Evolutionary conservation across 2,888 invertebrate genomes (phyloP), one percentile per base, ranked within the genome.

Genomic region (Synergus umbraculus): DNA sequence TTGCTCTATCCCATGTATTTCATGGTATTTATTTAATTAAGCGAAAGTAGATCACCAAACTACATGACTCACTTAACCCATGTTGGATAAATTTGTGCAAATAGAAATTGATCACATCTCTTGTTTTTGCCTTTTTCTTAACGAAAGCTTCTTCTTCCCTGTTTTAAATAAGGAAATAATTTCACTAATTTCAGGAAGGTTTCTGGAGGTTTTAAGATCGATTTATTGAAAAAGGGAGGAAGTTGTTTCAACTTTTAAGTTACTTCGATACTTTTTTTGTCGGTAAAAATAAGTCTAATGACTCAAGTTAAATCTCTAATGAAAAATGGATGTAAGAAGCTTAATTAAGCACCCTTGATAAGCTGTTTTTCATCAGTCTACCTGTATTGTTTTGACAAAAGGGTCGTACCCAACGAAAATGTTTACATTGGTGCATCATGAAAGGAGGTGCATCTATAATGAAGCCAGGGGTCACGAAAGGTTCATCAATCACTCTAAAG

Each of bases 1-100:
- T 60, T 18, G 12, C 60, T 60, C 10, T 60, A 12, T 60, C 4
- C 22, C 12, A 29, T 60, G 22, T 18, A 12, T 22, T 66, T 66
- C n/a, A 66, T 66, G 65, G 41, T 65, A 18, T 41, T 60, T 66
- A 66, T 66, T 66, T 43, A 66, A 66, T 65, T 15, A 2, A 65
- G 3, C 12, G 66, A n/a, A 43, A 41, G 43, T 41, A 1, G 66
- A 66, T 9, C 41, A 66, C 66, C 66, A n/a, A 43, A 41, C 64
- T 13, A 15, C 37, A 60, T 29, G 22, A 22, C 22, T 60, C 22
- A 5, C 22, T 29, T 13, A 22, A 60, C 22, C 3, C 64, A 18
- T 41, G 10, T 43, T 13, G 64, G 8, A 15, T 66, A 41, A 66
- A 18, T 10, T 66, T 18, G 37, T 37, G 37, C 5, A 37, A 37